A percentile compares a stretch with the other conserved stretches of the same genome.
phyloP scores from a whole-genome alignment of 30 jellyfish, hydroid and myxozoan species.

The Pseudorhiza aurosa region DNA sequence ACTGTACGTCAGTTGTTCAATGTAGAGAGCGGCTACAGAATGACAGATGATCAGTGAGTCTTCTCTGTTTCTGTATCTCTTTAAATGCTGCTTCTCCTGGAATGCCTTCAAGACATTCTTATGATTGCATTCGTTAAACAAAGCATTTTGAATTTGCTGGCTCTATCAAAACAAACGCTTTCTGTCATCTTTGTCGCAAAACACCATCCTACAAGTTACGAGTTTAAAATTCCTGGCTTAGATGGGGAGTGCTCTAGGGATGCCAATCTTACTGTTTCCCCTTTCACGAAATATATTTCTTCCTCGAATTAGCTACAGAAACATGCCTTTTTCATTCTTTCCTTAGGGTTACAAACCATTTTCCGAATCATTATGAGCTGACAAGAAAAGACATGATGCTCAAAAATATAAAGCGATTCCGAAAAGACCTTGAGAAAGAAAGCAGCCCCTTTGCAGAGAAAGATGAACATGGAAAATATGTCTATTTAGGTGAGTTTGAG shows the following conservation, averaged over 20 bases:
- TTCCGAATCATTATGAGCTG: constrained; percentile 92
- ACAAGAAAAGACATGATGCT: constrained; percentile 94
- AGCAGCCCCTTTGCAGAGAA: constrained; percentile 91
- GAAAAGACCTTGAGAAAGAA: constrained; percentile 92
- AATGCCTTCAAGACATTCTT: no score
- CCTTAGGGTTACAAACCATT: constrained; percentile 81
- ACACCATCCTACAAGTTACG: no score
- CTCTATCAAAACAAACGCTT: no score
- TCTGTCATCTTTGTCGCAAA: no score
- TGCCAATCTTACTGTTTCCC: no score
- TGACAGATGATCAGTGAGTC: constrained; percentile 95
- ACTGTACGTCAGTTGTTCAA: constrained; percentile 83
- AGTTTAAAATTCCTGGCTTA: no score
- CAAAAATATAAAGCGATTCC: constrained; percentile 80
- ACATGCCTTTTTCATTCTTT: neutral
- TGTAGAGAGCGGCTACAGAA: constrained; percentile 91
- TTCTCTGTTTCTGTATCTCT: neutral
- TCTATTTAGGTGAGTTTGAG: constrained; percentile 69
- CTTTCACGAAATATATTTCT: no score
- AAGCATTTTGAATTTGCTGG: no score
- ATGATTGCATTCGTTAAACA: no score
- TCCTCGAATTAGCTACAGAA: no score
- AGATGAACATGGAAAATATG: constrained; percentile 92
- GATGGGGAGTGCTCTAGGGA: no score
- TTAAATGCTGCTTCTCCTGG: no score